Evolutionary conservation across 1,140 invertebrate genomes (phyloP), one percentile per base, ranked within the genome.

Genomic region (Diploscapter pachys): DNA sequence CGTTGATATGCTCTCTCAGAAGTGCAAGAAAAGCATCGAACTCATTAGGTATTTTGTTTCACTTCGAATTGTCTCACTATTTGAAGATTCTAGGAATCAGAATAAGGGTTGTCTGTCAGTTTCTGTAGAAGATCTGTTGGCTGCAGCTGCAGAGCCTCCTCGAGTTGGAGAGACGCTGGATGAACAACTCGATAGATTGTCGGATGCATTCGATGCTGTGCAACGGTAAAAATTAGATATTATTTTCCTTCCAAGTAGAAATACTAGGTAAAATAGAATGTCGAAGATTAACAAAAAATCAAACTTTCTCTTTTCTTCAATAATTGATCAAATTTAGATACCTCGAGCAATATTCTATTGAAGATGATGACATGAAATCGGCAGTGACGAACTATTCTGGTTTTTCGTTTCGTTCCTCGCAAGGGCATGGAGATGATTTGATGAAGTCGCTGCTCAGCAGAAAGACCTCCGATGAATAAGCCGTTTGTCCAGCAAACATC

Each of bases 1-100:
- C n/a, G 77, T 78, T 4, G 77, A 78, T 73, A 61, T 72, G 55
- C 57, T 78, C n/a, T 76, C 77, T 54, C 68, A 72, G 49, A 78
- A 78, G 55, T 78, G 77, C 71, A 78, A 78, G 51, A 78, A 78
- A 66, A 78, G 74, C 54, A 78, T 78, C 9, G 73, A 78, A 54
- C 74, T 78, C n/a, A 78, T 78, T 31, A 52, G 75, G 75, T 76
- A 75, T 49, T 11, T 4, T 13, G 5, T 9, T 2, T 49, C 54
- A 77, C 56, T 69, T 63, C 11, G 5, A 8, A 5, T 76, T 9
- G 31, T 69, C 11, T 53, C 54, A 50, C 8, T 77, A 48, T 49
- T 31, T 31, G 31, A 31, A 50, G 11, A 50, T 49, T 55, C 11
- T 55, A 76, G 75, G 64, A 66, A 69, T 72, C 77, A 72, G 69